Base-by-base conservation (phyloP, 2,888 invertebrate genomes). In the Leptopterna dolabrata region DNA sequence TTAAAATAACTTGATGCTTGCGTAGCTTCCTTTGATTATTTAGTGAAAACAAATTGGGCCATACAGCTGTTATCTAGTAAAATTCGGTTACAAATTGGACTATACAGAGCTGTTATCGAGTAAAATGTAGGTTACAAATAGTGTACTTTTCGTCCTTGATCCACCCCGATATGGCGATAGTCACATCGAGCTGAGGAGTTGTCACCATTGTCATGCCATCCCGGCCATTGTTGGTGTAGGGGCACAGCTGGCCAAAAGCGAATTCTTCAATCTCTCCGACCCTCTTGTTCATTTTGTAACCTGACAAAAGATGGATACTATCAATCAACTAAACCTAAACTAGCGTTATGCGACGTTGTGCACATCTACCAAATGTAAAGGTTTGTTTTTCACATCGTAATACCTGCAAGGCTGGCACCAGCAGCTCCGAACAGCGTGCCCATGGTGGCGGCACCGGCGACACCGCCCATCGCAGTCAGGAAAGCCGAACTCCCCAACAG, bases 201-300 rank as follows among this genome's bases (percentile, higher is more conserved):
- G 89, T 89, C 16, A 87, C 87, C 19, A 87, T 76, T 24, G 87
- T 87, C 4, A 87, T 47, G 0, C 87, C 84, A 36, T 86, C 86
- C 47, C 88, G 73, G 3, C 70, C 87, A 14, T 87, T 87, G 30
- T 88, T 73, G n/a, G 78, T 84, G 55, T 80, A 87, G 16, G 87
- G 85, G 41, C 85, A 88, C 71, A 95, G 90, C 29, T 93, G 92
- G 88, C 94, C 94, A 90, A 95, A 94, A 78, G 92, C 92, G 91
- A 95, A 95, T 91, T 95, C 95, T 91, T 95, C 94, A 55, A 95
- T 93, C 88, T 94, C 94, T 29, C 95, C 95, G 24, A 95, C 94
- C 78, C 95, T 92, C 90, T 94, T 94, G 89, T 94, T 93, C 95
- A 95, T 95, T 91, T 95, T 94, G 91, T 93, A 94, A n/a, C 94